A percentile compares a stretch with the other conserved stretches of the same genome.
Evolutionary conservation across 1,140 invertebrate species (phyloP).

Genomic region (Achroia grisella): DNA sequence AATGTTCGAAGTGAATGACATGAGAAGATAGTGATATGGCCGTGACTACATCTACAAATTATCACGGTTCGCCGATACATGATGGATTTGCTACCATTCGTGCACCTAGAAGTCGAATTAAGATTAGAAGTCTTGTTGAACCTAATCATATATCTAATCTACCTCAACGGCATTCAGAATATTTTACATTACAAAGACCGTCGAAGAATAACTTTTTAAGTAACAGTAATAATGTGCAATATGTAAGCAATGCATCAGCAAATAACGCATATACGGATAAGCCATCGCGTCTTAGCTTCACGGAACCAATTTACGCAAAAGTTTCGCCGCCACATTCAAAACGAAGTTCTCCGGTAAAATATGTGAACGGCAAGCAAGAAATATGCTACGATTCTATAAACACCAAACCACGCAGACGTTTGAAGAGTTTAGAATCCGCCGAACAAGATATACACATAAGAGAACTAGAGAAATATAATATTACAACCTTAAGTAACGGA

Average conservation of each 20-base stretch:
- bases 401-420: conserved; percentile 57
- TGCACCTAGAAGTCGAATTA: conserved; percentile 73
- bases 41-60: conserved; percentile 58
- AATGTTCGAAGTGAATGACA: too few relatives aligned
- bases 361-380: conserved; percentile 44
- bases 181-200: conserved; percentile 68
- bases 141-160: conserved; percentile 55
- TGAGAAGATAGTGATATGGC: conserved; percentile 36
- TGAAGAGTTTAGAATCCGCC: conserved; percentile 51
- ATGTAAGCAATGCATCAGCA: conserved; percentile 36
- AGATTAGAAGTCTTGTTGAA: conserved; percentile 67
- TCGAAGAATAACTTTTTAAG: conserved; percentile 62
- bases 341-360: conserved; percentile 55
- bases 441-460: conserved; percentile 40
- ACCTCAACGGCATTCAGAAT: conserved; percentile 68
- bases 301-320: conserved; percentile 71
- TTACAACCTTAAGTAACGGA: conserved; percentile 50
- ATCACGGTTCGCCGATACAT: conserved; percentile 78
- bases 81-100: conserved; percentile 89
- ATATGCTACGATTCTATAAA: conserved; percentile 69
- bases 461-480: conserved; percentile 42
- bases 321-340: conserved; percentile 53
- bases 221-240: conserved; percentile 60
- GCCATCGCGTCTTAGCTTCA: conserved; percentile 54
- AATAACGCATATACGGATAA: conserved; percentile 30